Base-by-base conservation (phyloP, 2,888 invertebrate species). In the Zelleria hepariella region DNA sequence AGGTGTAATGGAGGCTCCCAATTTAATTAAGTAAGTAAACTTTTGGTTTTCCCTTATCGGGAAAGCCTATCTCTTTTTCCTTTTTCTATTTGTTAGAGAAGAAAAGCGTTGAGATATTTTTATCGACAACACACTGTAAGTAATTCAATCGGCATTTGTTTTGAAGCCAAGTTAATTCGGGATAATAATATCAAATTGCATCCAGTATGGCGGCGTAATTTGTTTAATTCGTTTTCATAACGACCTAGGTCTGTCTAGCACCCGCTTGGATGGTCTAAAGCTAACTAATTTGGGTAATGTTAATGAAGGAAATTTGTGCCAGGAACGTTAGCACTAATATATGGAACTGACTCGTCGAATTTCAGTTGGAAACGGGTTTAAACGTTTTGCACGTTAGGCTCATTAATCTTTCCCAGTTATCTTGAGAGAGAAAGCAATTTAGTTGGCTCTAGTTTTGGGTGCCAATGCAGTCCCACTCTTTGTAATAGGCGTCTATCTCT, bases 311-410 rank as follows among this genome's bases (percentile, higher is more conserved):
- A 84, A 84, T 83, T 83, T 80, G 86, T 78, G 82, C 82, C 81
- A 78, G 82, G 73, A 84, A 77, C 80, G 80, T 81, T 74, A 74
- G 75, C 79, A 77, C 82, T 86, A 86, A 87, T 87, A 85, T 87
- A 88, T 87, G 86, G 83, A 79, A 86, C 87, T 86, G 87, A 87
- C 87, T 88, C 77, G 84, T 84, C 79, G 86, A 86, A 86, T 87
- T 88, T 86, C 78, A 83, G 82, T 81, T 77, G 77, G 84, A 77
- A 87, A 86, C 81, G 85, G 85, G 83, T 85, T 87, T 86, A 86
- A 87, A 78, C 86, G 87, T 86, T 88, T 87, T 84, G 87, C 87
- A 86, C 86, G 87, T 82, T 82, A 82, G 79, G 73, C 81, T 86
- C 87, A 85, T 87, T 87, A 84, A 88, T 88, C 86, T 86, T 86